Conservation (phyloP, 2,888 invertebrate genomes). For the Anaspis maculata region DNA sequence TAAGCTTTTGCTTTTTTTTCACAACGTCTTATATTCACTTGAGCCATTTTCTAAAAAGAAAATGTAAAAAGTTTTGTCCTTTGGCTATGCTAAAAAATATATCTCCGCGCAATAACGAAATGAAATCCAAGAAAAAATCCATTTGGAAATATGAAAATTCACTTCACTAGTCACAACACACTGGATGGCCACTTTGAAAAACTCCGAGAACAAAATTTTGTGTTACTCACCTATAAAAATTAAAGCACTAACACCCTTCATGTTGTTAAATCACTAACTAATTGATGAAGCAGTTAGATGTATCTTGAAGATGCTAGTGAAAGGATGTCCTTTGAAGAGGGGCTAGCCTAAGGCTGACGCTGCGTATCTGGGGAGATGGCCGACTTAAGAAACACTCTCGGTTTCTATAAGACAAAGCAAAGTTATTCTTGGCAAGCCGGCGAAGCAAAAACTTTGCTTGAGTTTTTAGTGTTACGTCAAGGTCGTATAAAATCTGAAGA, state of each 20-base stretch:
- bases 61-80: no score
- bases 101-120: no score
- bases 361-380: conserved; percentile 12
- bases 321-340: conserved; percentile 28
- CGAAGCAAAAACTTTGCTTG: no score
- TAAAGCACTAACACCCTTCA: conserved; percentile 39
- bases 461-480: no score
- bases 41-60: no score
- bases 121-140: neutral
- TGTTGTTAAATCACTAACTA: conserved; percentile 34
- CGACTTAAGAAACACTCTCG: conserved; percentile 12
- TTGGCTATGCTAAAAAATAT: no score
- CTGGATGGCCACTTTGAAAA: no score
- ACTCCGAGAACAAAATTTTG: no score
- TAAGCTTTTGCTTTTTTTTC: no score
- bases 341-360: conserved; percentile 14
- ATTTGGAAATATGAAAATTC: neutral
- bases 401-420: conserved; percentile 10
- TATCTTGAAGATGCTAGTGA: conserved; percentile 35
- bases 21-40: no score
- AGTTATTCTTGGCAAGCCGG: no score
- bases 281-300: conserved; percentile 30
- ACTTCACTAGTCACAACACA: no score
- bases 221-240: conserved; percentile 40
- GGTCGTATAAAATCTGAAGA: conserved; percentile 2